A percentile compares a stretch with the other conserved stretches of the same genome.
phyloP scores from a whole-genome alignment of 2,888 invertebrate genomes.

The Aethes cnicana region DNA sequence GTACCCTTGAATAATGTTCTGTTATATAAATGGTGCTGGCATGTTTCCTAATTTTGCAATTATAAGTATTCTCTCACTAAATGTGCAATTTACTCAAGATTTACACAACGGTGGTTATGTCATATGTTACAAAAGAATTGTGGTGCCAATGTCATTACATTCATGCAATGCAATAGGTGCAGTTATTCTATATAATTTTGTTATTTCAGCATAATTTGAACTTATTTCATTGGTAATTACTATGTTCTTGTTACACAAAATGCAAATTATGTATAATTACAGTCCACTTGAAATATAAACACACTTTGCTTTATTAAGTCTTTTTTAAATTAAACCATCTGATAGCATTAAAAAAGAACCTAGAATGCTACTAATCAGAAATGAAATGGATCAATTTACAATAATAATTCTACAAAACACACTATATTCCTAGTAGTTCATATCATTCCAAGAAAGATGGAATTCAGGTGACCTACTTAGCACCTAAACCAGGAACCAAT shows the following conservation, averaged over 20 bases:
- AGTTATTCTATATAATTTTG: no score
- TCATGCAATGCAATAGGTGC: no score
- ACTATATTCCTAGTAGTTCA: neutral
- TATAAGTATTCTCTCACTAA: neutral
- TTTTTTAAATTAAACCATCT: no score
- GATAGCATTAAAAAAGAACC: no score
- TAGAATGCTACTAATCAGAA: no score
- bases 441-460: slow-evolving; percentile 2
- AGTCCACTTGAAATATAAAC: no score
- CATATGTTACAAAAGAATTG: slow-evolving; percentile 11
- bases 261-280: no score
- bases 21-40: slow-evolving; percentile 10
- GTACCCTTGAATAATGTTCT: slow-evolving; percentile 13
- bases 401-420: neutral
- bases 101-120: slow-evolving; percentile 4
- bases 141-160: no score
- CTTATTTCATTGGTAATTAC: no score
- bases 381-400: neutral
- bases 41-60: neutral
- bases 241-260: no score
- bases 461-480: slow-evolving; percentile 25
- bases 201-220: no score
- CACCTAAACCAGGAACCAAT: slow-evolving; percentile 9
- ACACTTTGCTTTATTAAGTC: no score
- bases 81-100: slow-evolving; percentile 4